Percentiles rank a stretch among this genome's conserved stretches.
These are phyloP conservation scores for Acrossocheilus fasciatus DNA, from an alignment of 2,797 vertebrate species.

Conservation along the genomic window DNA sequence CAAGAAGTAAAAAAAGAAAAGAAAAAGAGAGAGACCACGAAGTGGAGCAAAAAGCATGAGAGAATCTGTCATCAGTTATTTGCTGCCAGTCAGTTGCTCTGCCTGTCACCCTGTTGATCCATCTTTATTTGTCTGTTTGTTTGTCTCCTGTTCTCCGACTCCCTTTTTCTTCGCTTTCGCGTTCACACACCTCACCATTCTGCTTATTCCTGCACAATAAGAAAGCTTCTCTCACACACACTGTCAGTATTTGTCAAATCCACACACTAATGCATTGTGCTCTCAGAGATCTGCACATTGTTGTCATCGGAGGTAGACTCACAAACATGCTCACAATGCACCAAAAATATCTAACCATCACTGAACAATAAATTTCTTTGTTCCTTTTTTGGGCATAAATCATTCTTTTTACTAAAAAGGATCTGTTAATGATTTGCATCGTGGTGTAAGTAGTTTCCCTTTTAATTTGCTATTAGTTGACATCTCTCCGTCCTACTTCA, in stretches of 20 bases:
- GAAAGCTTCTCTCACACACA: constrained; percentile 13
- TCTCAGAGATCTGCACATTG: constrained; percentile 39
- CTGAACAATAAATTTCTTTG: background rate
- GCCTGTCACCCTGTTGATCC: constrained; percentile 26
- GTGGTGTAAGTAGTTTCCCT: background rate
- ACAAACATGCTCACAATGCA: background rate
- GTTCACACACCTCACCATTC: constrained; percentile 16
- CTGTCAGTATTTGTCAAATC: constrained; percentile 45
- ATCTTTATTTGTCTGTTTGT: constrained; percentile 17
- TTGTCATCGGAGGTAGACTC: constrained; percentile 1
- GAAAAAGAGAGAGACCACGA: background rate
- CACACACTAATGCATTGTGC: constrained; percentile 45
- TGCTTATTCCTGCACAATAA: constrained; percentile 31
- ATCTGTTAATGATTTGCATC: constrained; percentile 1
- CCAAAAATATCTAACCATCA: constrained; percentile 4
- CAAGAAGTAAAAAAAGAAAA: background rate
- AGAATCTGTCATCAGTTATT: constrained; percentile 21
- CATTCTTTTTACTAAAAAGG: background rate
- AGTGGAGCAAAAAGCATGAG: background rate
- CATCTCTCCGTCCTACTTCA: background rate
- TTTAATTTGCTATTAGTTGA: background rate
- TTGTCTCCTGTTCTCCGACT: background rate
- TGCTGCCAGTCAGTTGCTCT: constrained; percentile 22
- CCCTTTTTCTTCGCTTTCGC: background rate
- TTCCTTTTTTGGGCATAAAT: background rate